Conservation (phyloP, 23 tunicate genomes). For the Trididemnum clinides region DNA sequence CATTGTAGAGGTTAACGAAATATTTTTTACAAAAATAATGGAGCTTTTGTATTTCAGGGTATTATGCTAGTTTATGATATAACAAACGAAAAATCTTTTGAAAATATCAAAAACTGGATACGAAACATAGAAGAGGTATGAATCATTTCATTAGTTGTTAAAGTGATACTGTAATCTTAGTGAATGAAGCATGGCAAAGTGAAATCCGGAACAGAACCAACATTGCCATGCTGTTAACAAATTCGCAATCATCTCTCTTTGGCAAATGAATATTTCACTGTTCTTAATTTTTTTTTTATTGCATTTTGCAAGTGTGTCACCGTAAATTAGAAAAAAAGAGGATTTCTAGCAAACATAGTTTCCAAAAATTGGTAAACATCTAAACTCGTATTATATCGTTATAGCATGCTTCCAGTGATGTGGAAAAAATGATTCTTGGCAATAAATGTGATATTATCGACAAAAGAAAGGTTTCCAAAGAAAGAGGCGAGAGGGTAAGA, state of each 20-base stretch:
- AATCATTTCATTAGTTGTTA: neutral
- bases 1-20: no score
- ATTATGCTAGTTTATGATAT: slow-evolving; percentile 96
- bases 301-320: no score
- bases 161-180: no score
- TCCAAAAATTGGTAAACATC: neutral
- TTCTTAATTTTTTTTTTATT: no score
- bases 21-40: no score
- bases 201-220: no score
- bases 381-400: neutral
- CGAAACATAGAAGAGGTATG: slow-evolving; percentile 92
- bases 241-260: no score
- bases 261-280: no score
- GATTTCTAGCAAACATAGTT: neutral
- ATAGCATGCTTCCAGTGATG: slow-evolving; percentile 89
- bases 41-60: slow-evolving; percentile 41
- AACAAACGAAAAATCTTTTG: slow-evolving; percentile 89
- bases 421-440: slow-evolving; percentile 93
- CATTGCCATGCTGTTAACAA: no score
- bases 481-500: slow-evolving; percentile 81
- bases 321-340: no score
- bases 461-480: slow-evolving; percentile 75
- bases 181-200: no score
- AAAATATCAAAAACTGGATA: slow-evolving; percentile 95
- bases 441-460: slow-evolving; percentile 92